Percentiles rank a stretch among this genome's conserved stretches.
These are phyloP conservation scores for Mastacembelus armatus DNA, from an alignment of 2,797 vertebrate genomes.

Conservation along the genomic window DNA sequence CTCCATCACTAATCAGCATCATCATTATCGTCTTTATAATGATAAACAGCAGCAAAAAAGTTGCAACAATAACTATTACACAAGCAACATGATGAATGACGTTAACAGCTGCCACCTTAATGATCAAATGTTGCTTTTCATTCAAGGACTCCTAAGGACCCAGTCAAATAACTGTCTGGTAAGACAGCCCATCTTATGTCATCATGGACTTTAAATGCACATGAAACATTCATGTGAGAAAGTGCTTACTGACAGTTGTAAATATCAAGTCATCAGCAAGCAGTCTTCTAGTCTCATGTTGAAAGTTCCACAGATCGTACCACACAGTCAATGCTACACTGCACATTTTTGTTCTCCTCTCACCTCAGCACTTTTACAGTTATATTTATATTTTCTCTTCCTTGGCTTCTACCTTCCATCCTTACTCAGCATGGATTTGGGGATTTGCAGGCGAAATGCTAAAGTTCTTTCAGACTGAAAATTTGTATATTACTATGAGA, in stretches of 20 bases:
- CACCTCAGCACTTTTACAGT: constrained; percentile 9
- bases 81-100: background rate
- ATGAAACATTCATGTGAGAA: constrained; percentile 9
- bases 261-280: constrained; percentile 8
- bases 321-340: constrained; percentile 1
- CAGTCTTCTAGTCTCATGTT: constrained; percentile 44
- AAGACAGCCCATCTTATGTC: constrained; percentile 2
- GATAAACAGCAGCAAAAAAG: constrained; percentile 11
- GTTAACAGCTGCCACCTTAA: constrained; percentile 23
- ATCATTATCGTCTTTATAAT: constrained; percentile 14
- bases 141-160: constrained; percentile 27
- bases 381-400: constrained; percentile 3
- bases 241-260: constrained; percentile 13
- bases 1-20: constrained; percentile 15
- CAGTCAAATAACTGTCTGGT: background rate
- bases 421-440: background rate
- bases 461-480: background rate
- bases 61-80: constrained; percentile 7
- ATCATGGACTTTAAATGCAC: constrained; percentile 19
- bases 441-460: background rate
- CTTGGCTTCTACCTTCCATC: background rate
- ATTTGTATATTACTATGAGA: background rate
- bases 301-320: background rate
- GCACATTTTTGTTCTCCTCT: constrained; percentile 12
- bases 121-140: constrained; percentile 39